Percentiles rank a stretch among this genome's conserved stretches.
Evolutionary conservation across 2,797 vertebrate species (phyloP).

Genomic region (Etheostoma perlongum): DNA sequence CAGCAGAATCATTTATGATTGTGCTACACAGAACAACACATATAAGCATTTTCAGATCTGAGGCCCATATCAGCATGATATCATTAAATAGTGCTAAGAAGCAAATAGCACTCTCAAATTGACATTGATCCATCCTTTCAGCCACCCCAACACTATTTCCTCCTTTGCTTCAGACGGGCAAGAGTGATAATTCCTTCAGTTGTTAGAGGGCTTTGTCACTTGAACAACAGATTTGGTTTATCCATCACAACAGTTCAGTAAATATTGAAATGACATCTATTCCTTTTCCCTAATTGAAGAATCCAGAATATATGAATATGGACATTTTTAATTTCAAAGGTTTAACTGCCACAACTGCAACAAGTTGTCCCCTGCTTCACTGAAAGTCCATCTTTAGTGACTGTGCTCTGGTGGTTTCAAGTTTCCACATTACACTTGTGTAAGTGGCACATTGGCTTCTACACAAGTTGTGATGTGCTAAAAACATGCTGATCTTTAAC

Average conservation of each 20-base stretch:
- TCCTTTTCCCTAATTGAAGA: no score
- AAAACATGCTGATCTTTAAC: not conserved
- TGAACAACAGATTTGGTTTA: not conserved
- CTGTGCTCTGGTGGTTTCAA: not conserved
- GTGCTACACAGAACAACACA: not conserved
- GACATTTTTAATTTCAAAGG: no score
- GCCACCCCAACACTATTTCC: no score
- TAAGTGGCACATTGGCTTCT: not conserved
- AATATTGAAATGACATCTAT: no score
- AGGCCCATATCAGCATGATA: not conserved
- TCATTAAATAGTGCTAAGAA: not conserved
- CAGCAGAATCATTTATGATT: no score
- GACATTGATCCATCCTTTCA: no score
- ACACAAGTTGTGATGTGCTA: not conserved
- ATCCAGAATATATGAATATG: no score
- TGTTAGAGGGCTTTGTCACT: no score
- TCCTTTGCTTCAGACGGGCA: no score
- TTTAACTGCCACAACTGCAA: not conserved
- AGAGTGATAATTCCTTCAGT: no score
- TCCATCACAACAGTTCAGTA: not conserved
- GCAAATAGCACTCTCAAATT: no score
- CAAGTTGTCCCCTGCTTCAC: not conserved
- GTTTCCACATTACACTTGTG: not conserved
- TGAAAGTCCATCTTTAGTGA: not conserved
- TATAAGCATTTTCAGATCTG: not conserved